Evolutionary conservation across 2,888 invertebrate genomes (phyloP).

Genomic region (Deroplatys truncata): DNA sequence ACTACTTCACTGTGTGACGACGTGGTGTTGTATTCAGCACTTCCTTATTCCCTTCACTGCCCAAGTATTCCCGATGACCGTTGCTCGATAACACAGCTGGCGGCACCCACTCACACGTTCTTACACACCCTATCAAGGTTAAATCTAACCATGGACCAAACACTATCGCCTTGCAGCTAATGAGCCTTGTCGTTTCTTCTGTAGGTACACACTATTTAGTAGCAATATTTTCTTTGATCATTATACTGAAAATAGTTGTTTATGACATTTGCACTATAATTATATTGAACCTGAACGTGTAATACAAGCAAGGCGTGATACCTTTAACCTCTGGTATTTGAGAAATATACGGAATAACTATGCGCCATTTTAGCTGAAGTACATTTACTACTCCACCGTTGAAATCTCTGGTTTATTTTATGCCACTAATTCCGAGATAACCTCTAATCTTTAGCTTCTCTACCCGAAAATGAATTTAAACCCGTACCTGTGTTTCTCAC

Average conservation of each 20-base stretch:
- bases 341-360: not conserved
- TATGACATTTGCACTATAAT: not conserved
- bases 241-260: not conserved
- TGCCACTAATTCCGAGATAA: no score
- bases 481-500: no score
- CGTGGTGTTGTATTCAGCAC: not conserved
- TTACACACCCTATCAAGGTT: not conserved
- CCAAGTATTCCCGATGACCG: no score
- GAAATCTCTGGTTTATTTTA: not conserved
- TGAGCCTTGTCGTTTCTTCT: no score
- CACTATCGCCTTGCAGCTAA: no score
- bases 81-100: not conserved
- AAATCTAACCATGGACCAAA: not conserved
- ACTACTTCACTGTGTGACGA: not conserved
- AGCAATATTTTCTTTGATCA: not conserved
- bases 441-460: no score
- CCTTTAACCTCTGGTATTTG: not conserved
- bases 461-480: no score
- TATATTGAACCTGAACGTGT: not conserved
- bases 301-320: not conserved
- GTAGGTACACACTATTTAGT: no score
- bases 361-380: not conserved
- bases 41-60: not conserved
- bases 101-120: not conserved
- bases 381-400: not conserved